Conservation (phyloP, 2,888 invertebrate species). For the Eustalomyia histrio region DNA sequence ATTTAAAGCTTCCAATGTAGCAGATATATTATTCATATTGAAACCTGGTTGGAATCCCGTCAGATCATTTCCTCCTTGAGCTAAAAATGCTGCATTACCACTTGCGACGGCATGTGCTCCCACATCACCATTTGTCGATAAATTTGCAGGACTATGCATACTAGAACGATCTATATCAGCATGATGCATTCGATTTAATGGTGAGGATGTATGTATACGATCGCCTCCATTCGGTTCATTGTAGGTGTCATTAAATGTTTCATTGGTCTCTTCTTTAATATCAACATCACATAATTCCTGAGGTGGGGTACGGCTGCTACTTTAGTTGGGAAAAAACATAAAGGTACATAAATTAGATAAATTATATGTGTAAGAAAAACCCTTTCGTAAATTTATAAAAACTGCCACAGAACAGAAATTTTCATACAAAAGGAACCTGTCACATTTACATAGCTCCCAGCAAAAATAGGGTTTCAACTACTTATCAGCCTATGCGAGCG, state of each 20-base stretch:
- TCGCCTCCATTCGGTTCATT: conserved; percentile 70
- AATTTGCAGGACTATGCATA: conserved; percentile 67
- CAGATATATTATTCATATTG: conserved; percentile 79
- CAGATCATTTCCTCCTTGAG: conserved; percentile 71
- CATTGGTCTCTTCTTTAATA: conserved; percentile 77
- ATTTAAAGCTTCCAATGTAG: conserved; percentile 78
- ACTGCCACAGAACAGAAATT: too few species aligned
- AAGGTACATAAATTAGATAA: not conserved
- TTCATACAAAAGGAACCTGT: too few species aligned
- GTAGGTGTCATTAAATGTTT: conserved; percentile 75
- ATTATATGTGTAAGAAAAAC: not conserved
- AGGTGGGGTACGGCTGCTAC: conserved; percentile 78
- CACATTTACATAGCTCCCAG: too few species aligned
- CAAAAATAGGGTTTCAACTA: too few species aligned
- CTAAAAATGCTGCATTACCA: conserved; percentile 66
- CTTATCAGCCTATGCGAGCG: too few species aligned
- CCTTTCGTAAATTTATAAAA: too few species aligned
- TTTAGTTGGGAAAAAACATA: conserved; percentile 25
- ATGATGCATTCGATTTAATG: conserved; percentile 42
- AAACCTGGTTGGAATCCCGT: conserved; percentile 75
- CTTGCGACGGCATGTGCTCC: conserved; percentile 58
- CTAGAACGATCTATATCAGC: conserved; percentile 63
- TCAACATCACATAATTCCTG: conserved; percentile 78
- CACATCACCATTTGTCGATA: conserved; percentile 64
- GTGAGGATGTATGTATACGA: conserved; percentile 70